Base-by-base conservation (phyloP, 2,888 invertebrate species). In the Perithous albicinctus region DNA sequence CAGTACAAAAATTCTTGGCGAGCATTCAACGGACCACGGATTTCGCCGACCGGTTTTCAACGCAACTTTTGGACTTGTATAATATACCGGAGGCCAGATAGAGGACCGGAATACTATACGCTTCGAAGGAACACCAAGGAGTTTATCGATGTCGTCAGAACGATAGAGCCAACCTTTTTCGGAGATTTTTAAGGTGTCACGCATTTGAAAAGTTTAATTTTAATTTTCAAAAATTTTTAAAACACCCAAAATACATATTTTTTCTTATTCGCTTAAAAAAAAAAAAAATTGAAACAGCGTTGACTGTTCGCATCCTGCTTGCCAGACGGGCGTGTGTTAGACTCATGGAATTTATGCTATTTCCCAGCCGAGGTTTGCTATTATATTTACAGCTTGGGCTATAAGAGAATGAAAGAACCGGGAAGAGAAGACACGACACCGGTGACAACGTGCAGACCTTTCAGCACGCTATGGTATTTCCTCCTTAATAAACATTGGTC, bases 401-500 rank as follows among this genome's bases (percentile, higher is more conserved):
- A 41, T 18, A 18, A 48, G 54, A 41, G 38, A 63, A 23, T n/a
- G 48, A 26, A n/a, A 54, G 64, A 51, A 51, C 26, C 26, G 26
- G 73, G 59, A 26, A 56, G 18, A 48, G 67, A 61, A 74, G 75
- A 43, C 61, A 63, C 15, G 75, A 43, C 61, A 63, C 15, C 35
- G 10, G 63, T 41, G 59, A 59, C 59, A 59, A 59, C 32, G 29
- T 18, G 59, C 59, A n/a, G 59, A 32, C 59, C n/a, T 56, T 64
- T 70, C 70, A 70, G 43, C 63, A 41, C 38, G 46, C 72, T 66
- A 41, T 38, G 72, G 46, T 66, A 51, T 78, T 78, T 78, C 64
- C 72, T 72, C 72, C 66, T 78, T 78, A 72, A 78, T 78, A 78
- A 78, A 78, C 78, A 64, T 66, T 56, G 38, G 43, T 78, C 78